A percentile compares a stretch with the other conserved stretches of the same genome.
Conservation (phyloP, 2,113 vertebrate species). For the Alaudala cheleensis region DNA sequence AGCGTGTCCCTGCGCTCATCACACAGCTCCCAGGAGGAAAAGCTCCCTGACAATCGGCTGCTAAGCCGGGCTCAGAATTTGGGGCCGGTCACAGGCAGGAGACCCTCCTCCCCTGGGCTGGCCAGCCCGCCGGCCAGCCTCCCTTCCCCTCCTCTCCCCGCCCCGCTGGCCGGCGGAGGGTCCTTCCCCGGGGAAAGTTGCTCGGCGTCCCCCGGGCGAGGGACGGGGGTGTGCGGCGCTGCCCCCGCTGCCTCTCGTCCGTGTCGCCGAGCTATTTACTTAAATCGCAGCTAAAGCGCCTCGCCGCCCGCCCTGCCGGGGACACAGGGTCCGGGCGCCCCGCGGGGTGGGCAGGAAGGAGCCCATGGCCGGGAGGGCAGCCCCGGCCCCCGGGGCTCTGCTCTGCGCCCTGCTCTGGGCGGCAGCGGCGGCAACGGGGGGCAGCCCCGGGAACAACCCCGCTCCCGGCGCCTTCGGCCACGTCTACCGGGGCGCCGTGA, state of each 20-base stretch:
- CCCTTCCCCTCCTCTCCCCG: neutral
- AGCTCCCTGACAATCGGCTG: neutral
- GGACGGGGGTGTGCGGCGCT: neutral
- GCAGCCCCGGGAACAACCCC: neutral
- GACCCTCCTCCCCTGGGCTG: constrained; percentile 3
- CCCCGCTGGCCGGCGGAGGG: neutral
- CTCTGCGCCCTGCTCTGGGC: constrained; percentile 48
- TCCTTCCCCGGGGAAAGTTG: neutral
- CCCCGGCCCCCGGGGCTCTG: neutral
- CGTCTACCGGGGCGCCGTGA: constrained; percentile 72
- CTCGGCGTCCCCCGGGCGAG: neutral
- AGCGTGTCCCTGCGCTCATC: neutral
- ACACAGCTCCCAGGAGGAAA: neutral
- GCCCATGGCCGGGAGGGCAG: neutral
- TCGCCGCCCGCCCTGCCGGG: neutral
- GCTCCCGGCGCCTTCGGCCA: constrained; percentile 59
- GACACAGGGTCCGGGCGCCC: neutral
- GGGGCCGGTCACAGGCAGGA: neutral
- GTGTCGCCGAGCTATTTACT: neutral
- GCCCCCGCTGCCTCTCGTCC: neutral
- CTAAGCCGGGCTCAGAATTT: neutral
- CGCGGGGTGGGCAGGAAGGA: neutral
- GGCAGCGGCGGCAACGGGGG: neutral
- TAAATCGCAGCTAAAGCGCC: neutral
- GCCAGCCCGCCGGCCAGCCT: neutral